These are phyloP conservation scores for Nannoperca australis DNA, from an alignment of 2,797 vertebrate species.

Conservation along the genomic window DNA sequence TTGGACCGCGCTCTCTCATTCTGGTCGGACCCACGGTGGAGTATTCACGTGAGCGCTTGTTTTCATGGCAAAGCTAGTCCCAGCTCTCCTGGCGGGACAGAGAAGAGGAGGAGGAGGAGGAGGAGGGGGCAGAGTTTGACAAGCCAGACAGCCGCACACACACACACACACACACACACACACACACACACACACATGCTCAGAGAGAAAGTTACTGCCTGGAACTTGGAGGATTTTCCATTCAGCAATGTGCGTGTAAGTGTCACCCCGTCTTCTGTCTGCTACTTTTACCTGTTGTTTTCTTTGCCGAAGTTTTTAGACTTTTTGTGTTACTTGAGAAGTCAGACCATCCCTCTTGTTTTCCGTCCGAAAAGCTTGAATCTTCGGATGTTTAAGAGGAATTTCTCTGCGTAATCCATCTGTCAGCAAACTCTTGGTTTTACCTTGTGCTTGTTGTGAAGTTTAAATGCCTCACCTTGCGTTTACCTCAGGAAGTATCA, in stretches of 20 bases:
- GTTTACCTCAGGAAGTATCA: conserved; percentile 11
- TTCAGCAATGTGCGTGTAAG: conserved; percentile 82
- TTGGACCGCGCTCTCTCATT: conserved; percentile 53
- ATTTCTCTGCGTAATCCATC: background rate
- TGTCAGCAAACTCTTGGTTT: background rate
- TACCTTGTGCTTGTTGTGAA: background rate
- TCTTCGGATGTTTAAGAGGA: background rate
- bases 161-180: no score
- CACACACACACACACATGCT: conserved; percentile 56
- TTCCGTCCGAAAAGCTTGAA: background rate
- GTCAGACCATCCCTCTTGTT: background rate
- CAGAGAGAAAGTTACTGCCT: conserved; percentile 58
- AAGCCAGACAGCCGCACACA: conserved; percentile 52
- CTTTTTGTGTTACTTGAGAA: background rate
- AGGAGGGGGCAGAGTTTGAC: conserved; percentile 64
- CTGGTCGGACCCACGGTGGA: conserved; percentile 60
- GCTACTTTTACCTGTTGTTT: background rate
- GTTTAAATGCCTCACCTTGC: conserved; percentile 25
- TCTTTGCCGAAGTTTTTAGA: conserved; percentile 4
- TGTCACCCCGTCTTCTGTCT: conserved; percentile 60
- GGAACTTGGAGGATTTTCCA: conserved; percentile 70
- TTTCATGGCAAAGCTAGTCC: conserved; percentile 61
- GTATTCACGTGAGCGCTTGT: conserved; percentile 75
- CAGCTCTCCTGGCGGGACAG: conserved; percentile 62
- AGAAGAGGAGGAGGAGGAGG: conserved; percentile 35